Percentiles rank a stretch among this genome's conserved stretches.
Conservation (phyloP, 2,797 vertebrate species). For the Lepidocolaptes lacrymiger region DNA sequence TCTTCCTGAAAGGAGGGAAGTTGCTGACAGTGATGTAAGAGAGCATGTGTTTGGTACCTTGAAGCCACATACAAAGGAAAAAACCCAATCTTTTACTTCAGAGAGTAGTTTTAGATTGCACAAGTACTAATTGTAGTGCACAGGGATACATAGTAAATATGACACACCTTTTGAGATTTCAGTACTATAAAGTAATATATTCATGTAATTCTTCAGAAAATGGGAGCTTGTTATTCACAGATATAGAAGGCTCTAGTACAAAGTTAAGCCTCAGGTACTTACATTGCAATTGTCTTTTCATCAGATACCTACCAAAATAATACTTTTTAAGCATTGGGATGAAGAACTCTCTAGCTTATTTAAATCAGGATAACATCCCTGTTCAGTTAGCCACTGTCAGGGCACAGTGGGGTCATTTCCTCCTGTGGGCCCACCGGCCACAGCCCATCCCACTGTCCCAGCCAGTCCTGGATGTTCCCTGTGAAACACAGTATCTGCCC, state of each 20-base stretch:
- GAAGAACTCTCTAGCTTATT: not conserved
- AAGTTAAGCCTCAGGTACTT: conserved; percentile 40
- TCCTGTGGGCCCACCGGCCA: not conserved
- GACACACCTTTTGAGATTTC: not conserved
- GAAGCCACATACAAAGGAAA: not conserved
- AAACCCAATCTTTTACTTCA: not conserved
- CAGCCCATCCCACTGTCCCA: not conserved
- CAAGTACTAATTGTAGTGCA: not conserved
- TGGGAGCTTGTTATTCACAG: not conserved
- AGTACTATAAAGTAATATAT: not conserved
- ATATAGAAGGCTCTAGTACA: not conserved
- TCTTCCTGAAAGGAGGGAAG: not conserved
- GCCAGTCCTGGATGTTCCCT: not conserved
- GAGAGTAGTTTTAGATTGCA: not conserved
- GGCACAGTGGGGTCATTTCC: accelerated
- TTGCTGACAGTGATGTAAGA: not conserved
- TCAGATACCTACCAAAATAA: not conserved
- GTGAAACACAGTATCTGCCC: not conserved
- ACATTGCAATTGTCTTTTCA: not conserved
- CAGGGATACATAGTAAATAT: not conserved
- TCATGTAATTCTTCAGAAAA: conserved; percentile 8
- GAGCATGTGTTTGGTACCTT: not conserved
- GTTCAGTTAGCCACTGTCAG: not conserved
- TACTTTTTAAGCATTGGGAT: not conserved
- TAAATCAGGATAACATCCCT: not conserved